Conservation (phyloP, 2,888 invertebrate species). For the Tiliacea citrago region DNA sequence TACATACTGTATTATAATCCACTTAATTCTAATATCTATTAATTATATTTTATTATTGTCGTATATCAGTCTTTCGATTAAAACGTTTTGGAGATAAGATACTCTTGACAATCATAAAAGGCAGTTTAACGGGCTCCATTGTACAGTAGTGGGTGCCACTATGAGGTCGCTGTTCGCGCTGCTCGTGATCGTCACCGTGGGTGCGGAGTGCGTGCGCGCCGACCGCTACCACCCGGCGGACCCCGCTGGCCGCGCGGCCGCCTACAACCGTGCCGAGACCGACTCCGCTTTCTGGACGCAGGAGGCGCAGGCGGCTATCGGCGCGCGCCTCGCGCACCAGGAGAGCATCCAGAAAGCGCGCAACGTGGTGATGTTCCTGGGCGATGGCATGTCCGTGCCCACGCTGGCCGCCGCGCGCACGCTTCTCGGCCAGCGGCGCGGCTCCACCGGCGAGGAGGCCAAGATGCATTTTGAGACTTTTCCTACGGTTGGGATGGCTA, state of each 20-base stretch:
- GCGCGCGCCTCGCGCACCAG: constrained; percentile 72
- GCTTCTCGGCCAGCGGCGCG: constrained; percentile 91
- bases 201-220: constrained; percentile 16
- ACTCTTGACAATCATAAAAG: constrained; percentile 37
- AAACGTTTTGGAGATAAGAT: constrained; percentile 37
- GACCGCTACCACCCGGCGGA: constrained; percentile 60
- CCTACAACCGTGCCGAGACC: constrained; percentile 53
- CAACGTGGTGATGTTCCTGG: constrained; percentile 93
- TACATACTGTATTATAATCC: no score
- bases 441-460: constrained; percentile 90
- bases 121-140: background rate
- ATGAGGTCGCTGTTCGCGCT: constrained; percentile 42
- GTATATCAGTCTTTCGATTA: constrained; percentile 21
- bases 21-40: background rate
- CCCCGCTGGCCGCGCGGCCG: background rate
- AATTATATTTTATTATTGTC: constrained; percentile 4
- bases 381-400: constrained; percentile 94
- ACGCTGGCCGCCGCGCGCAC: constrained; percentile 92
- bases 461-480: constrained; percentile 91
- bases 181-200: constrained; percentile 6
- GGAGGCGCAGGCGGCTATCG: constrained; percentile 81
- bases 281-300: constrained; percentile 82
- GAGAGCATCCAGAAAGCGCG: constrained; percentile 58
- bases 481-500: constrained; percentile 91
- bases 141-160: constrained; percentile 14